phyloP scores from a whole-genome alignment of 2,797 vertebrate genomes.

The Balearica regulorum region DNA sequence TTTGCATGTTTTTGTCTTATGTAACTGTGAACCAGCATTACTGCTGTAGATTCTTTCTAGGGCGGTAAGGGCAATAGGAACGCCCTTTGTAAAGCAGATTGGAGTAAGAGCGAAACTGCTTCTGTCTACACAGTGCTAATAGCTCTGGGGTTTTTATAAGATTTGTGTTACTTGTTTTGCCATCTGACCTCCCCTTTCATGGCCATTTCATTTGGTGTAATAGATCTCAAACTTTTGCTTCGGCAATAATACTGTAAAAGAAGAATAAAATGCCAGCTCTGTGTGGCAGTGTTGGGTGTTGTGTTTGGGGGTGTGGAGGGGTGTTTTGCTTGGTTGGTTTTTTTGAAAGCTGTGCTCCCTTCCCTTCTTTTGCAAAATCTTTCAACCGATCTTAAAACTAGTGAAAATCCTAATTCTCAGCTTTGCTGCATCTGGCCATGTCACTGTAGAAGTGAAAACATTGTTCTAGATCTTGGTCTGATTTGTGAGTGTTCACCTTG shows the following conservation, averaged over 20 bases:
- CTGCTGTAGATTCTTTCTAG: not conserved
- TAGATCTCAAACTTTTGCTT: not conserved
- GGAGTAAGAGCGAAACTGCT: not conserved
- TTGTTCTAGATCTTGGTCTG: not conserved
- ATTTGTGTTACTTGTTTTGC: not conserved
- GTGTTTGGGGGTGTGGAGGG: not conserved
- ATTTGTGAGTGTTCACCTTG: not conserved
- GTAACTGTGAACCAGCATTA: not conserved
- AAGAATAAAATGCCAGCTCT: not conserved
- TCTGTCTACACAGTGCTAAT: not conserved
- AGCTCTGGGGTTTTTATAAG: not conserved
- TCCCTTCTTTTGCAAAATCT: not conserved
- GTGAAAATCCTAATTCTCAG: not conserved
- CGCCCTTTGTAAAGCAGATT: not conserved
- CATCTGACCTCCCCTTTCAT: not conserved
- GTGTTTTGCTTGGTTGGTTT: fast-evolving
- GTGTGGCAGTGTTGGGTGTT: not conserved
- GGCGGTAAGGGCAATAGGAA: not conserved
- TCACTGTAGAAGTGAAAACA: not conserved
- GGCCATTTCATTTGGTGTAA: not conserved
- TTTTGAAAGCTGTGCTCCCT: not conserved
- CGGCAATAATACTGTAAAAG: not conserved
- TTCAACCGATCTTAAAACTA: not conserved
- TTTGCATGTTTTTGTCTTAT: not conserved
- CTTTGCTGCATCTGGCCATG: not conserved